Conservation (phyloP, 2,888 invertebrate species). For the Agrochola litura region DNA sequence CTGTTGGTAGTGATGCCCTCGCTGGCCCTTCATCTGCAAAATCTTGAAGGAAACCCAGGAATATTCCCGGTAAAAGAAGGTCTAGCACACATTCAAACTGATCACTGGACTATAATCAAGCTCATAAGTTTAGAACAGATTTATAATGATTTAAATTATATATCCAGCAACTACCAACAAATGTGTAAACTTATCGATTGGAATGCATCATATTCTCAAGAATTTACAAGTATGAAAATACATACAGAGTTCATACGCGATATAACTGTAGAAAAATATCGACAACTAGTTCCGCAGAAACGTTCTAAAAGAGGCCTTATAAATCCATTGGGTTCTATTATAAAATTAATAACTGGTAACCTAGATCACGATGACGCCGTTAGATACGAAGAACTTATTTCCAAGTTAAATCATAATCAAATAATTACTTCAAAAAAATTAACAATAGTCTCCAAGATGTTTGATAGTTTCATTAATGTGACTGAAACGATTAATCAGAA, state of each 20-base stretch:
- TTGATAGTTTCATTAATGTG: conserved; percentile 1
- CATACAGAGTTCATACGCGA: conserved; percentile 14
- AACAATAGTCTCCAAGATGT: not conserved
- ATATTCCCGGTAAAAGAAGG: no score
- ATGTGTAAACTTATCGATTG: not conserved
- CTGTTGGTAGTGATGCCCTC: no score
- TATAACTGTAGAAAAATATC: conserved; percentile 18
- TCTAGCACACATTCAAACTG: no score
- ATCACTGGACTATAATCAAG: no score
- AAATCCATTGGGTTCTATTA: conserved; percentile 4
- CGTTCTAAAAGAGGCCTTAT: not conserved
- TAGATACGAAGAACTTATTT: no score
- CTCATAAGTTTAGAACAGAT: no score
- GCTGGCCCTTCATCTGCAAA: no score
- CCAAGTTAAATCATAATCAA: conserved; percentile 3
- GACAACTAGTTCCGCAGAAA: conserved; percentile 5
- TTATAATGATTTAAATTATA: no score
- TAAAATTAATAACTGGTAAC: conserved; percentile 5
- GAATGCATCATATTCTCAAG: conserved; percentile 8
- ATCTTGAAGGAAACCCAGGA: no score
- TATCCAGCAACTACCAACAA: not conserved
- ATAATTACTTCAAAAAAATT: not conserved
- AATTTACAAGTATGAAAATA: not conserved
- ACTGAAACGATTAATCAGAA: not conserved
- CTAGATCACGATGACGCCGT: no score